A percentile compares a stretch with the other conserved stretches of the same genome.
phyloP scores from a whole-genome alignment of 2,113 vertebrate genomes.

The Anseranas semipalmata region DNA sequence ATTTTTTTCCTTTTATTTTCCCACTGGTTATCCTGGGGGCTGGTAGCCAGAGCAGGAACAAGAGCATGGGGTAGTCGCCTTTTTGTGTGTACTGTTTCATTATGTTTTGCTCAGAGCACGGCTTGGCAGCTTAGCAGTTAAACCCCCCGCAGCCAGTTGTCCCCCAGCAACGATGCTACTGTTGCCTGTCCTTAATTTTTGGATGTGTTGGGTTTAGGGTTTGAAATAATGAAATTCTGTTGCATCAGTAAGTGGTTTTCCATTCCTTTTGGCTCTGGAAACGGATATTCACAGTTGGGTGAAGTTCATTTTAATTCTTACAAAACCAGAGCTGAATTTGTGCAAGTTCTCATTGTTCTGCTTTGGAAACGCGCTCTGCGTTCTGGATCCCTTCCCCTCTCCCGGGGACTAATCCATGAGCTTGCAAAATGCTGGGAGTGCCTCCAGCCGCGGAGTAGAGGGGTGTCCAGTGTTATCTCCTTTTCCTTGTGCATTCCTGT shows the following conservation, averaged over 20 bases:
- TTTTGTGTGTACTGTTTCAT: not conserved
- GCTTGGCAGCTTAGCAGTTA: conserved; percentile 16
- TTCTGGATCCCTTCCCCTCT: conserved; percentile 55
- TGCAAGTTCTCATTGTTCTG: conserved; percentile 57
- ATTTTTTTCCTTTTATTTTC: conserved; percentile 33
- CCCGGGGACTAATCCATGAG: not conserved
- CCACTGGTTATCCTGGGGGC: not conserved
- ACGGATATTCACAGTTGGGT: conserved; percentile 52
- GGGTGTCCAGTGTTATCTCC: not conserved
- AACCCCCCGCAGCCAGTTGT: not conserved
- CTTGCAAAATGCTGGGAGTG: not conserved
- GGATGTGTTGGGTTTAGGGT: not conserved
- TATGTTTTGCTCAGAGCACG: not conserved
- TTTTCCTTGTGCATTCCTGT: not conserved
- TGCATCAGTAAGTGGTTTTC: conserved; percentile 63
- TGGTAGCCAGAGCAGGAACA: not conserved
- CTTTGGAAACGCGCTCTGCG: conserved; percentile 42
- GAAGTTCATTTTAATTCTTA: conserved; percentile 70
- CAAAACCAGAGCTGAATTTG: conserved; percentile 65
- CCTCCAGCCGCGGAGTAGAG: not conserved
- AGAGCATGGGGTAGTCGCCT: not conserved
- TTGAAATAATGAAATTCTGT: conserved; percentile 54
- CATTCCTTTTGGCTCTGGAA: conserved; percentile 63
- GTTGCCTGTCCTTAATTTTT: conserved; percentile 21
- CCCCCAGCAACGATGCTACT: not conserved